Percentiles rank a stretch among this genome's conserved stretches.
phyloP scores from a whole-genome alignment of 2,888 invertebrate genomes.

The Stegana nigrithorax region DNA sequence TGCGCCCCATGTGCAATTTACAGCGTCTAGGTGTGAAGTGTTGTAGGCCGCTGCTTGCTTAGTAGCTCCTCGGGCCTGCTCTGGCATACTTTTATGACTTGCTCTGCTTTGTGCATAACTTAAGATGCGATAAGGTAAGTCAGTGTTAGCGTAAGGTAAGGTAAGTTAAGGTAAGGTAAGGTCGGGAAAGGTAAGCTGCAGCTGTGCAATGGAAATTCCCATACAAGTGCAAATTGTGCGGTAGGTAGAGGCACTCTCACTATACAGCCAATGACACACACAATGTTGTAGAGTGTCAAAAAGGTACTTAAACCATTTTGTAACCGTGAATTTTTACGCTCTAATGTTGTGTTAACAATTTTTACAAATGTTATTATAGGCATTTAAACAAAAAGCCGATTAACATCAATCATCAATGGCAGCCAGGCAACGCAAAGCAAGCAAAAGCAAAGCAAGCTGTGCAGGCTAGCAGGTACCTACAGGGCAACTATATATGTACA shows the following conservation, averaged over 20 bases:
- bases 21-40: no score
- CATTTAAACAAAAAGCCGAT: constrained; percentile 21
- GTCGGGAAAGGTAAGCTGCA: neutral
- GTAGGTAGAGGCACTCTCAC: neutral
- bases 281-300: neutral
- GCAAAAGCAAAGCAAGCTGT: neutral
- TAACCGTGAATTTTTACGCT: constrained; percentile 55
- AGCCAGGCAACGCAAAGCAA: no score
- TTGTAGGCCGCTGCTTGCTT: no score
- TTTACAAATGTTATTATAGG: constrained; percentile 33
- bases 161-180: neutral
- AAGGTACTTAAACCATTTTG: neutral
- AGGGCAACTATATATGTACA: no score
- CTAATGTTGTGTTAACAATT: constrained; percentile 40
- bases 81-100: no score
- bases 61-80: no score
- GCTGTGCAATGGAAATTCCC: neutral
- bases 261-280: neutral
- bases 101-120: no score
- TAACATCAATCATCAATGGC: no score
- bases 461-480: no score
- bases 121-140: no score
- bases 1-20: no score
- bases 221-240: constrained; percentile 3
- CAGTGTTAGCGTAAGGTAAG: no score